Base-by-base conservation (phyloP, 2,113 vertebrate genomes). In the Micronycteris hirsuta region DNA sequence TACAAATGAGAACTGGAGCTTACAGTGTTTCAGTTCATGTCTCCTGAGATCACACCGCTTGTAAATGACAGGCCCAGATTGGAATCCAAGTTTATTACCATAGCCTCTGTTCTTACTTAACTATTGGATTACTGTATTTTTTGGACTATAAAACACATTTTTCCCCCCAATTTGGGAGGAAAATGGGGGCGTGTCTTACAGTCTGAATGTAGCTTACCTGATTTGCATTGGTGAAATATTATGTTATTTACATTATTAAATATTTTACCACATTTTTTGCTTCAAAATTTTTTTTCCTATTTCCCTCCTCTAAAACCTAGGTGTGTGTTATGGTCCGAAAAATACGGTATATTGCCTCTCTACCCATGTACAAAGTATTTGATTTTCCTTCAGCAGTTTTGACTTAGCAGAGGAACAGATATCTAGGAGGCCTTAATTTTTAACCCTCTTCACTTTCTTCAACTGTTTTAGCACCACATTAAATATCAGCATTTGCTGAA, bases 401-500 rank as follows among this genome's bases (percentile, higher is more conserved):
- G 24, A 89, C 24, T 93, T 93, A 71, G 15, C 33, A 93, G 36
- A 96, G 22, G 80, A 74, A 70, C 85, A 16, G 81, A 24, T 41
- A 67, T 86, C 83, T 31, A 76, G 11, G 36, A 88, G 91, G 4
- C 26, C 22, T 47, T 54, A 12, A 22, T 83, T 86, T 93, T 68
- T 73, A 41, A 70, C 7, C 1, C 19, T 77, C 63, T 92, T 52
- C 10, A 16, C 28, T 96, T 96, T 31, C 1, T 78, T 94, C 77
- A 94, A 91, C 54, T 96, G 47, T 97, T 90, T 36, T 96, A 99
- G 99, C 99, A 99, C 97, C 99, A 99, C 97, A 99, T 99, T 97
- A 99, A 99, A 97, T 99, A 99, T 96, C 99, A 99, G 98, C 99
- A 99, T 98, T 98, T 99, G 97, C 98, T 99, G 97, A 99, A 99